Conservation (phyloP, 2,888 invertebrate genomes). For the Polydesmus complanatus region DNA sequence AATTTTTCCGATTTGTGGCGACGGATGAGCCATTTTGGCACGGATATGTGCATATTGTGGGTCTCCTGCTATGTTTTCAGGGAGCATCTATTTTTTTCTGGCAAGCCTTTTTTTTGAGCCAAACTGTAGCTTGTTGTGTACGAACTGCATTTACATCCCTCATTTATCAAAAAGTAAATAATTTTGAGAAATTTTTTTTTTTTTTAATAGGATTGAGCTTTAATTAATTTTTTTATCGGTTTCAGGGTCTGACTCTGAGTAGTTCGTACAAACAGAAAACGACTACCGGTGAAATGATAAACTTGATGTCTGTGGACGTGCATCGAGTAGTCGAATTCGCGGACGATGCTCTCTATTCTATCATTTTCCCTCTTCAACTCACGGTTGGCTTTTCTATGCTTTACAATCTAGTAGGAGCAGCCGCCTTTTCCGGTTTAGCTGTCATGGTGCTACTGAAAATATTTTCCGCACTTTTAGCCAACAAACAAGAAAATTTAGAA, state of each 20-base stretch:
- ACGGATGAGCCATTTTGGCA: conserved; percentile 51
- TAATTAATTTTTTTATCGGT: neutral
- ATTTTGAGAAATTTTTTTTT: neutral
- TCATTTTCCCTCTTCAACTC: conserved; percentile 77
- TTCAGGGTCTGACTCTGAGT: conserved; percentile 21
- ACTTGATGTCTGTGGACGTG: conserved; percentile 82
- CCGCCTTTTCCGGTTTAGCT: conserved; percentile 77
- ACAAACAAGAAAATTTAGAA: neutral
- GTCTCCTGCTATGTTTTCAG: conserved; percentile 69
- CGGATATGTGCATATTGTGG: conserved; percentile 65
- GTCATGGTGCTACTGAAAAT: conserved; percentile 89
- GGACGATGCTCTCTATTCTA: conserved; percentile 72
- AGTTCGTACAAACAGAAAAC: conserved; percentile 33
- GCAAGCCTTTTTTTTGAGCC: conserved; percentile 76
- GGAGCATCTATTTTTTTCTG: conserved; percentile 56
- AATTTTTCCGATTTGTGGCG: conserved; percentile 1
- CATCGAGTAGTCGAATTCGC: conserved; percentile 73
- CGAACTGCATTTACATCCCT: conserved; percentile 76
- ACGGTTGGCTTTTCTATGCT: conserved; percentile 66
- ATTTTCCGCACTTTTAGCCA: conserved; percentile 65
- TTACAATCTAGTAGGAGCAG: conserved; percentile 67
- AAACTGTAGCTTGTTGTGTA: conserved; percentile 49
- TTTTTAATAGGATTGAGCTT: too few relatives aligned
- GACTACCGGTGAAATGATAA: conserved; percentile 81
- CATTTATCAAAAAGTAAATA: conserved; percentile 61